These are phyloP conservation scores for Zelleria hepariella DNA, from an alignment of 2,888 invertebrate genomes.

Conservation along the genomic window DNA sequence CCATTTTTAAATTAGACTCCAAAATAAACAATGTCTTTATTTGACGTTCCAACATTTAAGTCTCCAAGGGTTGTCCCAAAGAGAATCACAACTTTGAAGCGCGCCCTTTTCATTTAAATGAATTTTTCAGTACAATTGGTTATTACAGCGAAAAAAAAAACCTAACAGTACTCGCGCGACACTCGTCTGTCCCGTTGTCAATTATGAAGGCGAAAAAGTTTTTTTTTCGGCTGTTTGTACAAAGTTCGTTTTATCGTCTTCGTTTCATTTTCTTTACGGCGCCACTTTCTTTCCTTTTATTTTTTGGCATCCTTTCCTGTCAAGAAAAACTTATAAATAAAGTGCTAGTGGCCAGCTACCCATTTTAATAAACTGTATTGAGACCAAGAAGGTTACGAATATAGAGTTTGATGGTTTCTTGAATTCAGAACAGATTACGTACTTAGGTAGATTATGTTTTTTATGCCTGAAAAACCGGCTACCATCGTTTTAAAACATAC, in stretches of 20 bases:
- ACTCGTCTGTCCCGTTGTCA: slow-evolving; percentile 47
- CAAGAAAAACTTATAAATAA: not conserved
- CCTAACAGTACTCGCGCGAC: slow-evolving; percentile 23
- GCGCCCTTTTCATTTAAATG: slow-evolving; percentile 40
- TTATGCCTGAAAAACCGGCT: no score
- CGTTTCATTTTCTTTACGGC: not conserved
- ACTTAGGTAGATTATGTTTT: no score
- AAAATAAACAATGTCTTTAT: slow-evolving; percentile 9
- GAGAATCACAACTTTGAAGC: slow-evolving; percentile 12
- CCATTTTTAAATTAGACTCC: not conserved
- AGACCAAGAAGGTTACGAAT: not conserved
- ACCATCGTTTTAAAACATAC: no score
- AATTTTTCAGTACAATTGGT: slow-evolving; percentile 44
- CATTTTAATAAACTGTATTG: not conserved
- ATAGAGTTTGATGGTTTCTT: no score
- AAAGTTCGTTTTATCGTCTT: not conserved
- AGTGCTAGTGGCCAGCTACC: not conserved
- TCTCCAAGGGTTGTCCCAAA: slow-evolving; percentile 20
- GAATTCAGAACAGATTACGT: no score
- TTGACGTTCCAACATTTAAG: slow-evolving; percentile 29
- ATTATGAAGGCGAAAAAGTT: slow-evolving; percentile 23
- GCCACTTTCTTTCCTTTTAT: not conserved
- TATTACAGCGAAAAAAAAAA: slow-evolving; percentile 31
- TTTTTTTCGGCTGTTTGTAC: slow-evolving; percentile 26
- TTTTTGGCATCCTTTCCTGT: not conserved